Evolutionary conservation across 2,113 vertebrate species (phyloP), one percentile per base, ranked within the genome.

Genomic region (Epinephelus lanceolatus): DNA sequence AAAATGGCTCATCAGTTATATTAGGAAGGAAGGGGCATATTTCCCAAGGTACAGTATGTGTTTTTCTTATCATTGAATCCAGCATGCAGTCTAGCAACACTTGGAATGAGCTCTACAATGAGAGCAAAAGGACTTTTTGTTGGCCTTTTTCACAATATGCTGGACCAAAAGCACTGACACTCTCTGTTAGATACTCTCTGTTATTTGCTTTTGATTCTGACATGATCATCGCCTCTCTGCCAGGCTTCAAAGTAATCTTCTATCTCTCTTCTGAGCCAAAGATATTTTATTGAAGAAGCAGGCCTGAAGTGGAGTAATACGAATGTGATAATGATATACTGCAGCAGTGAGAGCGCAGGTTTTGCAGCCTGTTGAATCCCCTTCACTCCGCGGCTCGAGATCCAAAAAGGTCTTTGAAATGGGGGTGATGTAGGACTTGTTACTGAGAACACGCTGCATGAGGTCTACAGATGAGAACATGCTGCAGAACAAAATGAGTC

Each of bases 281-380:
- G 10, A 91, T 92, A 71, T 90, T 89, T 90, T 89, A 88, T 86
- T 89, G 72, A 89, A 89, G 86, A 87, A 63, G 68, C 67, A 69
- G 23, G 53, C 69, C 81, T 30, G 76, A 83, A 72, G 51, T 65
- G 23, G 79, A 71, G 85, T 67, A 78, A 88, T 86, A 88, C 12
- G 42, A 87, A 90, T 76, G 72, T 81, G 85, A 90, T 94, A 89
- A 91, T 90, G 82, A 86, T 77, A 88, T 23, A 65, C 71, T 59
- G 77, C 68, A 80, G 78, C 56, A 73, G 69, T 11, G 71, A 78
- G 84, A 72, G 80, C 18, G 45, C 70, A 81, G 70, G 83, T 88
- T 90, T 59, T 81, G 71, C 71, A 70, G 71, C 78, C 84, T 91
- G 88, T 84, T 91, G 89, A 88, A 86, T 84, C 74, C 66, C 61